Percentiles rank a stretch among this genome's conserved stretches.
Conservation (phyloP, 2,113 vertebrate species). For the Podarcis cretensis region DNA sequence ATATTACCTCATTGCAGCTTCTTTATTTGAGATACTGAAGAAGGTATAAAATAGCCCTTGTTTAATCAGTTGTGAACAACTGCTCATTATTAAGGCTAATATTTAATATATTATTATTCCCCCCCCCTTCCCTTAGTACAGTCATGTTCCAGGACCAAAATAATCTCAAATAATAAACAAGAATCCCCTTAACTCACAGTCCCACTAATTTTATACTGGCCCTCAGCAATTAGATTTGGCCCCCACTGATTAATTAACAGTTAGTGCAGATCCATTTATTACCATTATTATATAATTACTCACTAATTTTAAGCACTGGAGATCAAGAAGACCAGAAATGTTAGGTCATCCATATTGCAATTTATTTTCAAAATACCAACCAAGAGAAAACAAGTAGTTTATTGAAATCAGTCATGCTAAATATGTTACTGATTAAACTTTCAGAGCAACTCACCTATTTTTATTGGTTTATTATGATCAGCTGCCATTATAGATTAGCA, state of each 20-base stretch:
- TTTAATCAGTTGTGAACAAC: neutral
- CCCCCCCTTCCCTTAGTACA: neutral
- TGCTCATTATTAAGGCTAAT: neutral
- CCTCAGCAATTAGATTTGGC: slow-evolving; percentile 16
- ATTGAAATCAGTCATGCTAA: slow-evolving; percentile 9
- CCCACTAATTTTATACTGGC: slow-evolving; percentile 3
- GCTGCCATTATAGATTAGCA: slow-evolving; percentile 29
- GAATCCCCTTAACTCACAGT: slow-evolving; percentile 2
- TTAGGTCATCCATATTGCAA: neutral
- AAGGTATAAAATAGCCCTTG: neutral
- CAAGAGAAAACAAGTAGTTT: slow-evolving; percentile 30
- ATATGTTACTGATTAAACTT: slow-evolving; percentile 18
- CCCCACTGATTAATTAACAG: slow-evolving; percentile 32
- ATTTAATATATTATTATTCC: neutral
- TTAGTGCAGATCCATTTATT: slow-evolving; percentile 36
- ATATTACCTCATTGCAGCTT: neutral
- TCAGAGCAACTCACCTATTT: neutral
- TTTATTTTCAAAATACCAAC: neutral
- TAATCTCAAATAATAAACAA: slow-evolving; percentile 7
- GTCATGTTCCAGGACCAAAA: neutral
- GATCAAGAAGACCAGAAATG: neutral
- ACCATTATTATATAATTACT: slow-evolving; percentile 8
- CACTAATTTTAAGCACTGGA: neutral
- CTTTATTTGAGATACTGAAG: neutral
- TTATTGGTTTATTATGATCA: slow-evolving; percentile 19